These are phyloP conservation scores for Rotaria socialis DNA, from an alignment of 2,888 invertebrate genomes.

Conservation along the genomic window DNA sequence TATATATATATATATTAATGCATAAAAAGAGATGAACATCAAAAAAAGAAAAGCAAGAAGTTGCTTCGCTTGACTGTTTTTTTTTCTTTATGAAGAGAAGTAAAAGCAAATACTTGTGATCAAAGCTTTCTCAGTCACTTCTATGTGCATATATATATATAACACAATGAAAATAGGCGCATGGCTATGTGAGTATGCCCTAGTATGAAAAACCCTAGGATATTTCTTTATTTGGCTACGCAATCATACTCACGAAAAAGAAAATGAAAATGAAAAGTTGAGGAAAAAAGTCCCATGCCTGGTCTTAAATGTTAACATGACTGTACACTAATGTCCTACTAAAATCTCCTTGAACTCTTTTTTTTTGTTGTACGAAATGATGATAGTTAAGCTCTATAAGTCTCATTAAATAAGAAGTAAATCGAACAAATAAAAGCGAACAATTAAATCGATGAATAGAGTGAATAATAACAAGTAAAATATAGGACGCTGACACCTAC, in stretches of 20 bases:
- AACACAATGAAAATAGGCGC: too few relatives aligned
- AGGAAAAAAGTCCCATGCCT: background rate
- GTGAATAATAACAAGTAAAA: background rate
- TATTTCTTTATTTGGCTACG: background rate
- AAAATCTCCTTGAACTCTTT: background rate
- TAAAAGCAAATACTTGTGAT: background rate
- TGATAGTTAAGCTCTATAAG: background rate
- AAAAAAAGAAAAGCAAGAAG: background rate
- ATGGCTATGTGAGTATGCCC: background rate
- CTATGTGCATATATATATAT: too few relatives aligned
- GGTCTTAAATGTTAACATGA: background rate
- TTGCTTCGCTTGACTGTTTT: background rate
- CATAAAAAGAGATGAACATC: background rate
- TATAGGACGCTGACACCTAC: background rate
- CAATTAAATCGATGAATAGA: background rate
- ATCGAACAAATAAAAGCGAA: conserved; percentile 8
- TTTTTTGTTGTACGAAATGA: background rate
- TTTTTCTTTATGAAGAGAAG: background rate
- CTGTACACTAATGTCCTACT: background rate
- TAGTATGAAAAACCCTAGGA: background rate
- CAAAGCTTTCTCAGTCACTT: background rate
- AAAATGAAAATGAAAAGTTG: background rate
- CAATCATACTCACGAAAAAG: background rate
- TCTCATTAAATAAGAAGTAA: background rate
- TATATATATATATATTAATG: background rate